Evolutionary conservation across 1,140 invertebrate genomes (phyloP).

Genomic region (Megalopta genalis): DNA sequence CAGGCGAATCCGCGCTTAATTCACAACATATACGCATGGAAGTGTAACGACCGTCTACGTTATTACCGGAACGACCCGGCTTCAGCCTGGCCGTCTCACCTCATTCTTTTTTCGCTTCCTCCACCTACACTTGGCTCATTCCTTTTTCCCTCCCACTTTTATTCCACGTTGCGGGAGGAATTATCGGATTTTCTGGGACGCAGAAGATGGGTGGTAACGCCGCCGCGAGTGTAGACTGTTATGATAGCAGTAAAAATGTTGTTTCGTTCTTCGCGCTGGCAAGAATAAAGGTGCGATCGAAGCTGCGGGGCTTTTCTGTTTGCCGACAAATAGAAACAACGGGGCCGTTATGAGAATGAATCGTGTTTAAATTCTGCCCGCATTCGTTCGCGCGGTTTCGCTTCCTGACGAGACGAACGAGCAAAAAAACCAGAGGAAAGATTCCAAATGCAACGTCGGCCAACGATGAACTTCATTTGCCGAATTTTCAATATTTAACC

Average conservation of each 20-base stretch:
- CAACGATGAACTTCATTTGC: too few species aligned
- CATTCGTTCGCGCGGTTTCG: background rate
- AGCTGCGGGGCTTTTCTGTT: background rate
- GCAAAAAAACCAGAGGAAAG: background rate
- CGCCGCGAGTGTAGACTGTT: constrained; percentile 3
- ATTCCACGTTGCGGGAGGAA: constrained; percentile 43
- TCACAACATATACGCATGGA: constrained; percentile 35
- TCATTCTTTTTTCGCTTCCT: constrained; percentile 44
- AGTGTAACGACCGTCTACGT: constrained; percentile 50
- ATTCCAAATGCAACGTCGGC: too few species aligned
- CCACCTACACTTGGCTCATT: background rate
- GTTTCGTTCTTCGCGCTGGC: background rate
- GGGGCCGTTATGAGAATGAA: background rate
- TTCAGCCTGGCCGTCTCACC: constrained; percentile 41
- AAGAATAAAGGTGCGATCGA: background rate
- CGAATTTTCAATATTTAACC: too few species aligned
- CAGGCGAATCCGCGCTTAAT: constrained; percentile 35
- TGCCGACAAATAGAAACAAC: background rate
- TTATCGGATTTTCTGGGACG: constrained; percentile 64
- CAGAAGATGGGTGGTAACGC: constrained; percentile 33
- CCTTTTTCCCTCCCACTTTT: constrained; percentile 1
- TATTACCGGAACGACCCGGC: constrained; percentile 54
- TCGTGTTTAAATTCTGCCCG: background rate
- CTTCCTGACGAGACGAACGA: background rate
- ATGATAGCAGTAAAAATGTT: constrained; percentile 39